Percentiles rank a stretch among this genome's conserved stretches.
phyloP scores from a whole-genome alignment of 2,888 invertebrate species.

The Carterocephalus palaemon region DNA sequence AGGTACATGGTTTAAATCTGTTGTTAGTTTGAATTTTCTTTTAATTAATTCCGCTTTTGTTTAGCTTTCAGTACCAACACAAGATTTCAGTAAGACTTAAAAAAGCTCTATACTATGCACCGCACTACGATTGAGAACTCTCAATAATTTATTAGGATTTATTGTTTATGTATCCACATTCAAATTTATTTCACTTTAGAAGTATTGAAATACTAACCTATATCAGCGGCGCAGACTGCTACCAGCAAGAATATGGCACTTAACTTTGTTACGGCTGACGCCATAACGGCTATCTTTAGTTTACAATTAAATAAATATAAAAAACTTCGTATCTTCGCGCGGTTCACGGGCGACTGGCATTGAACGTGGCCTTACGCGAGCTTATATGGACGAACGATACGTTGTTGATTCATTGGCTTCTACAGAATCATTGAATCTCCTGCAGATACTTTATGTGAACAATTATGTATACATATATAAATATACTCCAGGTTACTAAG shows the following conservation, averaged over 20 bases:
- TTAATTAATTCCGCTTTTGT: too few species aligned
- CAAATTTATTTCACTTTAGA: too few species aligned
- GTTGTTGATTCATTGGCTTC: conserved; percentile 40
- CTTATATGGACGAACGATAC: conserved; percentile 59
- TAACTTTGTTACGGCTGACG: conserved; percentile 68
- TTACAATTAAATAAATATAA: conserved; percentile 41
- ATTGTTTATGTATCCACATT: too few species aligned
- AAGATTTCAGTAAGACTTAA: too few species aligned
- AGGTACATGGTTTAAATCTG: too few species aligned
- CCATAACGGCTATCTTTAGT: conserved; percentile 51
- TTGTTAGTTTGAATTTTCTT: too few species aligned
- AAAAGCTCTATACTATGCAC: too few species aligned
- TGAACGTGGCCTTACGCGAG: conserved; percentile 57
- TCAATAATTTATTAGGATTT: too few species aligned
- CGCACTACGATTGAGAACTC: too few species aligned
- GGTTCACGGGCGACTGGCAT: conserved; percentile 58
- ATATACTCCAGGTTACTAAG: too few species aligned
- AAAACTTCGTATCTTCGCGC: conserved; percentile 48
- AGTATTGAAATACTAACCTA: conserved; percentile 54
- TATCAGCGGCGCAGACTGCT: conserved; percentile 57
- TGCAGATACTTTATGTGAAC: conserved; percentile 27
- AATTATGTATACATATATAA: too few species aligned
- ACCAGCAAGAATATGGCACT: conserved; percentile 68
- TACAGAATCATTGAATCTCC: conserved; percentile 34
- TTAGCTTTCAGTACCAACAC: too few species aligned